These are phyloP conservation scores for Lontra canadensis DNA, from an alignment of 2,113 vertebrate species.

Conservation along the genomic window DNA sequence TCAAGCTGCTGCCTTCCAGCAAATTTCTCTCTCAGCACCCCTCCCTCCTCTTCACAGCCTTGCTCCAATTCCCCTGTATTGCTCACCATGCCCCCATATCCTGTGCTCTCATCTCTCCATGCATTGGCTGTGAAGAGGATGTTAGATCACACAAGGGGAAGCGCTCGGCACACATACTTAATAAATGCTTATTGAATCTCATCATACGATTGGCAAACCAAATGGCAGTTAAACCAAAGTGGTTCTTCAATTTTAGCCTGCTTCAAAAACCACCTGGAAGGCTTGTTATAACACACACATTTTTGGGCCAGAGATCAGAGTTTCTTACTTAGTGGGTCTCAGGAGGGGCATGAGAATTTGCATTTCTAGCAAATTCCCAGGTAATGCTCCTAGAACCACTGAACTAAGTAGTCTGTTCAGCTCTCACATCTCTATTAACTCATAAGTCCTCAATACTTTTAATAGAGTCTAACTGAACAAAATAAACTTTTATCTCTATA, in stretches of 20 bases:
- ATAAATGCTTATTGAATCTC: conserved; percentile 32
- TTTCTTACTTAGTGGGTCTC: neutral
- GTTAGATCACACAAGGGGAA: conserved; percentile 6
- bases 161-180: neutral
- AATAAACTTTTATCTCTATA: neutral
- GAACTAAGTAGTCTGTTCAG: neutral
- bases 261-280: conserved; percentile 10
- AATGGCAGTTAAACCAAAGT: neutral
- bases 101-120: neutral
- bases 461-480: conserved; percentile 11
- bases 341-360: neutral
- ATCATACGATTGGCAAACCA: neutral
- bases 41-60: neutral
- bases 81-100: neutral
- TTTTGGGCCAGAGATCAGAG: neutral
- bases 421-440: conserved; percentile 7
- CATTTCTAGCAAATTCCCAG: conserved; percentile 3
- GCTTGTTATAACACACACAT: neutral
- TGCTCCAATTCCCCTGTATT: conserved; percentile 16
- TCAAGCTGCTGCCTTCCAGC: neutral
- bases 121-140: neutral
- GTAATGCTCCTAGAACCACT: neutral
- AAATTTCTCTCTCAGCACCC: neutral
- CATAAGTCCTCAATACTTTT: neutral
- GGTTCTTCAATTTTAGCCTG: neutral